These are phyloP conservation scores for Nomada flava DNA, from an alignment of 2,888 invertebrate species.

Conservation along the genomic window DNA sequence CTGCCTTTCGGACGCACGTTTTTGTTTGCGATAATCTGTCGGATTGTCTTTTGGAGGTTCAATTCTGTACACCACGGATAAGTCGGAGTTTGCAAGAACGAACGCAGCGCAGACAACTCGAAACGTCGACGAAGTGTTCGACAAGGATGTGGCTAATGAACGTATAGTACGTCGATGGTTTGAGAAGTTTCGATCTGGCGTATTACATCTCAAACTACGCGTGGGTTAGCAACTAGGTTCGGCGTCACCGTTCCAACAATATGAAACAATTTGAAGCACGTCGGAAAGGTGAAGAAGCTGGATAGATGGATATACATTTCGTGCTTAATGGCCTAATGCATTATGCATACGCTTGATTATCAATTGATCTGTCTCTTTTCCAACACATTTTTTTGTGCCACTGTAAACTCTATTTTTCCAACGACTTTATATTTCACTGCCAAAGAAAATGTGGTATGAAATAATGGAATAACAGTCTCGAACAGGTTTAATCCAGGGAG, in stretches of 20 bases:
- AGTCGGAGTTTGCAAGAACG: background rate
- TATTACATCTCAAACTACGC: background rate
- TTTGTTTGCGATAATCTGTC: no score
- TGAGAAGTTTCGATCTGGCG: background rate
- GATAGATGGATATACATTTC: background rate
- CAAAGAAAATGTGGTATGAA: background rate
- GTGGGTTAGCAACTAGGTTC: background rate
- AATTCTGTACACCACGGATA: background rate
- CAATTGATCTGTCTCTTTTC: no score
- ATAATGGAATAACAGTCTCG: background rate
- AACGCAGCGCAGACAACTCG: no score
- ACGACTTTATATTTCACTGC: no score
- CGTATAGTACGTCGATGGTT: conserved; percentile 33
- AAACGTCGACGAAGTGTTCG: background rate
- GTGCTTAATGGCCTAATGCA: background rate
- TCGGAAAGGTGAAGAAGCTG: conserved; percentile 4
- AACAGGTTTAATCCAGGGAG: background rate
- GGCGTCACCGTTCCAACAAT: background rate
- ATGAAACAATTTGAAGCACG: background rate
- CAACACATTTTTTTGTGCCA: no score
- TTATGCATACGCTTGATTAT: background rate
- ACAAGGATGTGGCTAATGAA: conserved; percentile 27
- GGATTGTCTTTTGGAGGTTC: no score
- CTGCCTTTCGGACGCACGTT: no score
- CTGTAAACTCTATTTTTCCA: no score